phyloP scores from a whole-genome alignment of 2,888 invertebrate species.

The Zygaena filipendulae region DNA sequence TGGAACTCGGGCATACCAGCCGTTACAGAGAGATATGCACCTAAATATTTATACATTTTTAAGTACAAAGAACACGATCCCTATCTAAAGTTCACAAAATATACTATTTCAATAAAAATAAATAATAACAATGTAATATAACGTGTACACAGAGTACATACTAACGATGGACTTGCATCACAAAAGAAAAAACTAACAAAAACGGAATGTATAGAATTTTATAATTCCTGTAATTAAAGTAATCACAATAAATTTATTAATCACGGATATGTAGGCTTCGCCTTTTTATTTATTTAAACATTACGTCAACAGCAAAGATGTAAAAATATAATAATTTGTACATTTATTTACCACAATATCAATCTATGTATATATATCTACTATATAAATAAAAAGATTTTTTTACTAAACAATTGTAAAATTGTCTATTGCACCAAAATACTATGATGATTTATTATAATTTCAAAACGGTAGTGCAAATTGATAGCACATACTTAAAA shows the following conservation, averaged over 20 bases:
- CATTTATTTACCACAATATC: conserved; percentile 44
- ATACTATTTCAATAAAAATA: no score
- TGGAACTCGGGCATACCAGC: no score
- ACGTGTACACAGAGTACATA: conserved; percentile 45
- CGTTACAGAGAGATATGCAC: no score
- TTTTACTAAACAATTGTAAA: conserved; percentile 61
- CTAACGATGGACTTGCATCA: conserved; percentile 65
- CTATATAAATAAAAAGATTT: no score
- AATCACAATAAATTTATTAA: conserved; percentile 60
- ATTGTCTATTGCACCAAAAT: conserved; percentile 67
- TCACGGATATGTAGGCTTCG: conserved; percentile 61
- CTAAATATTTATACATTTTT: no score
- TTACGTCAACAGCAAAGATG: conserved; percentile 60
- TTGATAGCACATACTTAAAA: no score
- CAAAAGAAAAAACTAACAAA: conserved; percentile 41
- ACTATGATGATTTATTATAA: conserved; percentile 27
- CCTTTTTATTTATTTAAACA: conserved; percentile 38
- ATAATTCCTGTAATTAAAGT: conserved; percentile 58
- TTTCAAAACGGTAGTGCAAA: no score
- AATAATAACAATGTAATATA: conserved; percentile 27
- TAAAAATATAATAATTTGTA: conserved; percentile 69
- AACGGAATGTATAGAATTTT: conserved; percentile 67
- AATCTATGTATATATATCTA: no score
- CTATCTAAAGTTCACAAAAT: no score
- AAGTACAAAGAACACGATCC: no score